Conservation (phyloP, 1,140 invertebrate genomes). For the Sarcophaga bullata region DNA sequence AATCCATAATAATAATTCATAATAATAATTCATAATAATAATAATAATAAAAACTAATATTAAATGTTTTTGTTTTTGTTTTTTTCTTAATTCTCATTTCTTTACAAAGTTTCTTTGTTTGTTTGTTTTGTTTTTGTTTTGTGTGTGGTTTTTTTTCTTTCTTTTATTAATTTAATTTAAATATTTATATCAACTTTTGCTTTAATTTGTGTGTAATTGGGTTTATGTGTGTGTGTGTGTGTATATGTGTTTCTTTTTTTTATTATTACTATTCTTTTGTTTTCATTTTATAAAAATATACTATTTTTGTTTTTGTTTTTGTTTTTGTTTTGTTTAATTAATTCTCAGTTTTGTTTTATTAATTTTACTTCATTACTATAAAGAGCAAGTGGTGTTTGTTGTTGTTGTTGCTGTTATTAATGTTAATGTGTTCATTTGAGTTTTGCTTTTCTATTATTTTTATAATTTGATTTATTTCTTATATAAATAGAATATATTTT, state of each 20-base stretch:
- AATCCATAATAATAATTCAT: too few species aligned
- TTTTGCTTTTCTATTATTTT: not conserved
- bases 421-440: too few species aligned
- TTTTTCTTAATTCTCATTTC: constrained; percentile 11
- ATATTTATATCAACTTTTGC: constrained; percentile 1
- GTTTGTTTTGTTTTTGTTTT: constrained; percentile 19
- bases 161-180: not conserved
- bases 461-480: not conserved
- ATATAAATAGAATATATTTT: not conserved
- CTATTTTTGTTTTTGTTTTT: not conserved
- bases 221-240: not conserved
- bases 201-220: not conserved
- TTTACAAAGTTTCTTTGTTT: constrained; percentile 16
- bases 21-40: not conserved
- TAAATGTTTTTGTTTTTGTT: not conserved
- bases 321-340: too few species aligned
- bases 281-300: constrained; percentile 18
- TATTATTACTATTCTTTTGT: not conserved
- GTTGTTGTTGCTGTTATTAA: too few species aligned
- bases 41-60: constrained; percentile 14
- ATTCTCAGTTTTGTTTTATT: not conserved
- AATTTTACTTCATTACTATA: not conserved
- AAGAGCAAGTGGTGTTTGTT: not conserved
- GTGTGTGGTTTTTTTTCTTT: not conserved
- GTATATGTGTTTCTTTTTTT: not conserved